Evolutionary conservation across 2,888 invertebrate species (phyloP), one percentile per base, ranked within the genome.

Genomic region (Xestoiulus laeticollis): DNA sequence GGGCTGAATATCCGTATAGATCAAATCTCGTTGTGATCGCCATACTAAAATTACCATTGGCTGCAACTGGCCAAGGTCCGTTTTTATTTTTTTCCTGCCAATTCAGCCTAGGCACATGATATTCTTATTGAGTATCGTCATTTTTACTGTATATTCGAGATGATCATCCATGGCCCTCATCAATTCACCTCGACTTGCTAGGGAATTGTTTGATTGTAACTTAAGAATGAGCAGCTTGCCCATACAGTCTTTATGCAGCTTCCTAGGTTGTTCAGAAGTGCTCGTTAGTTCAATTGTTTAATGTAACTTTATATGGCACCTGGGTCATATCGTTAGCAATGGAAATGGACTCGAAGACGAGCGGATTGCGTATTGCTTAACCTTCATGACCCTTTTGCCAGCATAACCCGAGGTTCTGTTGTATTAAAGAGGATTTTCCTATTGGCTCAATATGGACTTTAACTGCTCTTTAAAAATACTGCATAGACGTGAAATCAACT

Each of bases 261-360:
- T 30, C 30, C 78, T 78, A 0, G 26, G 14, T 78, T 30, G 30
- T 78, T 78, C 30, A 30, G 78, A 78, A 78, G 78, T 16, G 78
- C 78, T 78, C 78, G 78, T 78, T 78, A 78, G 78, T 78, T 78
- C 78, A 78, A 78, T 78, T 78, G 78, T 78, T 78, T 78, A 78
- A 78, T 78, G 78, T 78, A 78, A 78, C 78, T 78, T 78, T 78
- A 78, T 78, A 78, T 78, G 78, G 26, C 78, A 78, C 78, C 78
- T 78, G 78, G 78, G 78, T 78, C 78, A 78, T 78, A 78, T 78
- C 78, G 78, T 78, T 78, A 78, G 78, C 78, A 78, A 78, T 78
- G 78, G 78, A 78, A 78, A 78, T 78, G 26, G 78, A 78, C 30
- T 30, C 78, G 78, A 78, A 78, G 78, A 78, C 78, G 78, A 78